Evolutionary conservation across 2,113 vertebrate species (phyloP), one percentile per base, ranked within the genome.

Genomic region (Formicarius rufipectus): DNA sequence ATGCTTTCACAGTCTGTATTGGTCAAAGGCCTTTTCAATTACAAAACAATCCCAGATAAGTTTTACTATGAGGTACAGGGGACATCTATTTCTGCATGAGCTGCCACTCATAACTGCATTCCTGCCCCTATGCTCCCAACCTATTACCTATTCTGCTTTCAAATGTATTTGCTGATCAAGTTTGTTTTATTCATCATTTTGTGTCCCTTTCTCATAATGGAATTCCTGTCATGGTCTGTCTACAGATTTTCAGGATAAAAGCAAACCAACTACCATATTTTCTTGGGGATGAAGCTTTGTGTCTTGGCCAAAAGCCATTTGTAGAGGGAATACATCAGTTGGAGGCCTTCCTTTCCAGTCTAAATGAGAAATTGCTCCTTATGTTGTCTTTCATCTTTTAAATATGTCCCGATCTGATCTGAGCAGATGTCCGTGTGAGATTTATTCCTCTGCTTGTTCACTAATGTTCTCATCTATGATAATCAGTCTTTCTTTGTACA

Each of bases 371-470:
- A 96, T 96, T 92, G 63, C 74, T 95, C 84, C 84, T 91, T 87
- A 52, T 64, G 67, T 83, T 96, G 79, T 94, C 88, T 97, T 97
- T 96, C 83, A 89, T 97, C 96, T 96, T 97, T 93, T 93, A 96
- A 97, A 96, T 95, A 82, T 90, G 84, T 76, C 87, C 90, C 4
- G 12, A 92, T 91, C 80, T 74, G 91, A 96, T 97, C 84, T 94
- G 87, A 96, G 87, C 76, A 96, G 76, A 83, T 95, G 93, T 84
- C 94, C 56, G 44, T 84, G 67, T 66, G 80, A 96, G 93, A 96
- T 92, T 97, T 95, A 95, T 96, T 93, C 71, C 47, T 93, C 62
- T 92, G 47, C 89, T 90, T 93, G 69, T 82, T 92, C 95, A 73
- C 52, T 87, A 91, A 93, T 85, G 67, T 87, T 95, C 91, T 93